These are phyloP conservation scores for Zenarchopterus dispar DNA, from an alignment of 2,797 vertebrate species.

Conservation along the genomic window DNA sequence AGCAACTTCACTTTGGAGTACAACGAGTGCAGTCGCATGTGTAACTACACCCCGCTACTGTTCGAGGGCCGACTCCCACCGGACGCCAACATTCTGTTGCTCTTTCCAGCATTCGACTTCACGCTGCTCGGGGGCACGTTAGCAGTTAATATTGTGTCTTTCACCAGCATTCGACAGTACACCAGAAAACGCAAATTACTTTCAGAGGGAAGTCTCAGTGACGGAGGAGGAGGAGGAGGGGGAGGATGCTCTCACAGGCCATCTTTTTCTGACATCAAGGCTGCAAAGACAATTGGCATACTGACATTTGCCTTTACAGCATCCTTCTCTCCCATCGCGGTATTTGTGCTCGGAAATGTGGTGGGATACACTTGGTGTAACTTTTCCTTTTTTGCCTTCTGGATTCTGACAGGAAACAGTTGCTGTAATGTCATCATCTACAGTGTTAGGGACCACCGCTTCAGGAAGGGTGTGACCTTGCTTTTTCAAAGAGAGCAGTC, in stretches of 20 bases:
- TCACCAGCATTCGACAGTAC: slow-evolving; percentile 82
- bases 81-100: slow-evolving; percentile 80
- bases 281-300: slow-evolving; percentile 87
- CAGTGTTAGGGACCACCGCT: slow-evolving; percentile 84
- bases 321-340: slow-evolving; percentile 85
- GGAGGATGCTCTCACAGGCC: slow-evolving; percentile 74
- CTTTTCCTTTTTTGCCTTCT: slow-evolving; percentile 89
- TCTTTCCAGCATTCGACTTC: slow-evolving; percentile 87
- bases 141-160: slow-evolving; percentile 83
- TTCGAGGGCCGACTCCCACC: slow-evolving; percentile 55
- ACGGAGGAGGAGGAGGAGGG: slow-evolving; percentile 47
- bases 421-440: slow-evolving; percentile 90
- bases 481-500: slow-evolving; percentile 80
- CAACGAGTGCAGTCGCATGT: slow-evolving; percentile 88
- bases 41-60: slow-evolving; percentile 81
- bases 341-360: slow-evolving; percentile 87
- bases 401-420: slow-evolving; percentile 87
- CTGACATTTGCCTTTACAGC: slow-evolving; percentile 86
- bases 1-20: slow-evolving; percentile 83
- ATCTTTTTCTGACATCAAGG: slow-evolving; percentile 87
- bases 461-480: slow-evolving; percentile 83
- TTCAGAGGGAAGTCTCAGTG: slow-evolving; percentile 75
- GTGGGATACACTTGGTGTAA: slow-evolving; percentile 87
- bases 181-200: slow-evolving; percentile 82
- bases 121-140: slow-evolving; percentile 82